Conservation (phyloP, 2,113 vertebrate species). For the Poeciliopsis prolifica region DNA sequence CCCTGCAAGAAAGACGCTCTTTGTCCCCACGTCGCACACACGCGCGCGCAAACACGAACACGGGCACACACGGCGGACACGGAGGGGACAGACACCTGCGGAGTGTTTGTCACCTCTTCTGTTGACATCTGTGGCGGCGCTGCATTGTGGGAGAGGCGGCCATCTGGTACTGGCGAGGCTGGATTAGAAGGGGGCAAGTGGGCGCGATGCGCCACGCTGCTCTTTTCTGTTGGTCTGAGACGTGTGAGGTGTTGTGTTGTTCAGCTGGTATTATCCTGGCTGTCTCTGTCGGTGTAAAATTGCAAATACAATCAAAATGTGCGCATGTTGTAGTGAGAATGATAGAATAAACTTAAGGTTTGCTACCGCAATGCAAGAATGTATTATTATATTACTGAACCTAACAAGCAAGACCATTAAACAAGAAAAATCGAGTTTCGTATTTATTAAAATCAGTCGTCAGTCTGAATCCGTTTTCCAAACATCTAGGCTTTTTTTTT, state of each 20-base stretch:
- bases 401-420: slow-evolving; percentile 34
- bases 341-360: neutral
- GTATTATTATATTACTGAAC: slow-evolving; percentile 11
- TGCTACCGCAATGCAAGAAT: slow-evolving; percentile 4
- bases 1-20: slow-evolving; percentile 63
- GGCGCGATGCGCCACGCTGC: slow-evolving; percentile 59
- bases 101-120: slow-evolving; percentile 77
- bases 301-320: neutral
- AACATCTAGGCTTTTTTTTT: slow-evolving; percentile 51
- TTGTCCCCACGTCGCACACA: slow-evolving; percentile 48
- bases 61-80: slow-evolving; percentile 28
- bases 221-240: slow-evolving; percentile 64
- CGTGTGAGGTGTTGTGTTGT: slow-evolving; percentile 46
- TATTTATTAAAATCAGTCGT: neutral
- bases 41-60: slow-evolving; percentile 36
- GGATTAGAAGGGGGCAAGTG: slow-evolving; percentile 63
- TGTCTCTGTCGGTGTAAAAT: neutral
- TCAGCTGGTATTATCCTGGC: slow-evolving; percentile 15
- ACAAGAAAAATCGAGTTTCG: slow-evolving; percentile 15
- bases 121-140: slow-evolving; percentile 72
- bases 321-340: neutral
- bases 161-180: slow-evolving; percentile 72
- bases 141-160: slow-evolving; percentile 73
- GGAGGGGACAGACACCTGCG: slow-evolving; percentile 75
- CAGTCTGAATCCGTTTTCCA: slow-evolving; percentile 46